These are phyloP conservation scores for Arremon brunneinucha DNA, from an alignment of 2,797 vertebrate species.

Conservation along the genomic window DNA sequence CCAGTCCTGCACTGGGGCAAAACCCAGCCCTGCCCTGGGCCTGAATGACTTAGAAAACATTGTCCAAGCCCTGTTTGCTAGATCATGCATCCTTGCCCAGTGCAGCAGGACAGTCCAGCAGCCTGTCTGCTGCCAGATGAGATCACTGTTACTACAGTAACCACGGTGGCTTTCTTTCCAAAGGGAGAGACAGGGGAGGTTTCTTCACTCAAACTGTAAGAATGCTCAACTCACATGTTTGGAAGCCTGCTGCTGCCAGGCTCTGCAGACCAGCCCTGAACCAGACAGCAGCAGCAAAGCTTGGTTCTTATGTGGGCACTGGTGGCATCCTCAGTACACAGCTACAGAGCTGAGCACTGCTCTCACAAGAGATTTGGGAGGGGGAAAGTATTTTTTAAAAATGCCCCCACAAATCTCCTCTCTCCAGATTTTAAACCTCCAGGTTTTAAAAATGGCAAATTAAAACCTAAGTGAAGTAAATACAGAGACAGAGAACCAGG, in stretches of 20 bases:
- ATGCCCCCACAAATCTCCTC: background rate
- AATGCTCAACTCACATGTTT: background rate
- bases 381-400: accelerated
- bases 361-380: background rate
- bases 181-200: background rate
- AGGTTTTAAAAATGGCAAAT: background rate
- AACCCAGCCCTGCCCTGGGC: background rate
- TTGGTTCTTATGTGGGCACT: no score
- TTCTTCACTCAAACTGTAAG: background rate
- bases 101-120: background rate
- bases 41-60: background rate
- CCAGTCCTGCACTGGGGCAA: background rate
- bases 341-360: background rate
- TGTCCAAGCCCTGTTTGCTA: background rate
- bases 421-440: background rate
- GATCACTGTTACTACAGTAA: slow-evolving; percentile 9
- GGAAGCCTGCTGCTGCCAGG: background rate
- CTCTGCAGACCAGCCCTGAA: background rate
- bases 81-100: background rate
- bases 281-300: background rate
- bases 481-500: background rate
- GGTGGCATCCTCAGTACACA: background rate
- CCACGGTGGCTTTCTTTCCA: background rate
- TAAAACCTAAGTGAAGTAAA: background rate
- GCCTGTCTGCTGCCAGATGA: background rate